Conservation (phyloP, 2,888 invertebrate species). For the Stenichneumon culpator region DNA sequence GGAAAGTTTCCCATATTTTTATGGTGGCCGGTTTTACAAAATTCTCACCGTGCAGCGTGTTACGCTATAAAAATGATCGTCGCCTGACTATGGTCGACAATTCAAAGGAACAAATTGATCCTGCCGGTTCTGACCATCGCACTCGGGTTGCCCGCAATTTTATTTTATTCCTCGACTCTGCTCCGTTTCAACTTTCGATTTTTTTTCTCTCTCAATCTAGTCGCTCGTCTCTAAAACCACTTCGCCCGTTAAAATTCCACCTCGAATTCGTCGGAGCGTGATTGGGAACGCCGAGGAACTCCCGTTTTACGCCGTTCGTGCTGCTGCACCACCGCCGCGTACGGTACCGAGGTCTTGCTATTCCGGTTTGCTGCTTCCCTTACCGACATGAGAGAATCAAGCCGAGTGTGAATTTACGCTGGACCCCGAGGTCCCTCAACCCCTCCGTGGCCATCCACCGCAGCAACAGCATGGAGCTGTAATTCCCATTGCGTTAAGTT, state of each 20-base stretch:
- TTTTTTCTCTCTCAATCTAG: background rate
- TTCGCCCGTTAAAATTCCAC: conserved; percentile 48
- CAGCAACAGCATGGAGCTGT: conserved; percentile 14
- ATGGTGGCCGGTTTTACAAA: no score
- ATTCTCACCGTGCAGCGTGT: no score
- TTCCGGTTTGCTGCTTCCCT: conserved; percentile 22
- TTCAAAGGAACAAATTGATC: background rate
- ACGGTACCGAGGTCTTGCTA: conserved; percentile 22
- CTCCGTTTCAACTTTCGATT: background rate
- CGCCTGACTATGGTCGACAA: background rate
- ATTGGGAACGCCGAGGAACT: background rate
- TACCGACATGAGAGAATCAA: conserved; percentile 42
- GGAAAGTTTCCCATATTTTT: no score
- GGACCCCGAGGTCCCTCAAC: conserved; percentile 18
- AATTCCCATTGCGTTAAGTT: conserved; percentile 55
- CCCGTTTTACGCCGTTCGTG: conserved; percentile 6
- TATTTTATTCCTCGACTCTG: background rate
- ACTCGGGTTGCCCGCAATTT: background rate
- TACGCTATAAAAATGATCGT: background rate
- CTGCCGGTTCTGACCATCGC: background rate
- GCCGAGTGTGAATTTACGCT: conserved; percentile 62
- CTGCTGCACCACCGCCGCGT: conserved; percentile 25
- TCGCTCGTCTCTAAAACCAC: conserved; percentile 34
- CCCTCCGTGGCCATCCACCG: background rate
- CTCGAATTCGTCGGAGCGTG: conserved; percentile 59